Conservation (phyloP, 2,888 invertebrate species). For the Endomychus coccineus region DNA sequence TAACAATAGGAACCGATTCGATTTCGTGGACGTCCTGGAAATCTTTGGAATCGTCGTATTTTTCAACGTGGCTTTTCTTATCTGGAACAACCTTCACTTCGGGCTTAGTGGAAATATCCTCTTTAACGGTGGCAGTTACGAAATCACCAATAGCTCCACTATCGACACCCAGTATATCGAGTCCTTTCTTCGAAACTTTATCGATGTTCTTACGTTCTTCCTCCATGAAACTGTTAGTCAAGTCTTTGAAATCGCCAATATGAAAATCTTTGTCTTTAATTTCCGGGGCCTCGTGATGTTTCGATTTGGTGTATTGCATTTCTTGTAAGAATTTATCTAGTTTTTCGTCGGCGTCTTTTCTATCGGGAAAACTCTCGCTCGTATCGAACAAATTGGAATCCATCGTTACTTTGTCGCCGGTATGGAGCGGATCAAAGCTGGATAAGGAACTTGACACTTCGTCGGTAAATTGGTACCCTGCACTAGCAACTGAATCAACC, state of each 20-base stretch:
- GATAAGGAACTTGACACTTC: conserved; percentile 20
- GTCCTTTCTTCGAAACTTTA: conserved; percentile 17
- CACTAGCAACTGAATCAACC: conserved; percentile 37
- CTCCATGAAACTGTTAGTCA: conserved; percentile 37
- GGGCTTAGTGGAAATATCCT: conserved; percentile 22
- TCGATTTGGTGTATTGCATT: conserved; percentile 23
- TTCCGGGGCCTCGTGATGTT: conserved; percentile 18
- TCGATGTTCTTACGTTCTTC: conserved; percentile 30
- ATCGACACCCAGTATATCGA: conserved; percentile 49
- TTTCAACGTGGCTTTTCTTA: no score
- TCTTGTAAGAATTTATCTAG: conserved; percentile 36
- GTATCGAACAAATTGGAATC: conserved; percentile 38
- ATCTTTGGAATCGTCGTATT: no score
- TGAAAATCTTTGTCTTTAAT: conserved; percentile 22
- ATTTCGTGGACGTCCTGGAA: conserved; percentile 34
- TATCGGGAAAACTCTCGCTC: conserved; percentile 38
- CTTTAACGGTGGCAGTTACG: conserved; percentile 32
- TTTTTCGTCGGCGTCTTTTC: conserved; percentile 34
- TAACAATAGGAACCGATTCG: conserved; percentile 19
- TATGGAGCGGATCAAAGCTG: conserved; percentile 14
- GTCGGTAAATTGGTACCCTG: conserved; percentile 29
- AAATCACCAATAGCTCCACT: conserved; percentile 47
- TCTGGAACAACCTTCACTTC: background rate
- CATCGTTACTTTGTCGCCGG: conserved; percentile 27
- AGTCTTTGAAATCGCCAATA: conserved; percentile 20